Percentiles rank a stretch among this genome's conserved stretches.
phyloP scores from a whole-genome alignment of 2,888 invertebrate species.

The Hanleya hanleyi region DNA sequence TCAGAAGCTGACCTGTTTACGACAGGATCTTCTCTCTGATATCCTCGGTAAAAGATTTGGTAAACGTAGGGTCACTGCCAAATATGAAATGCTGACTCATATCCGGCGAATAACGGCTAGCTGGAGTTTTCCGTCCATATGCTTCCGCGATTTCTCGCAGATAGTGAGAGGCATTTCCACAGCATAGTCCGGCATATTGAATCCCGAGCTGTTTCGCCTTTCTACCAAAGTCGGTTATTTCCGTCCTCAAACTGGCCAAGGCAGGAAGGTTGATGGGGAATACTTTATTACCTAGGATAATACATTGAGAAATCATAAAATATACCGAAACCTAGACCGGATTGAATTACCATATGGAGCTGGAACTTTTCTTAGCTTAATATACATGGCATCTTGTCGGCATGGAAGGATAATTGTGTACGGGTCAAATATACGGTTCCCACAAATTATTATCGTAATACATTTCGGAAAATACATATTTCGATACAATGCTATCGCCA shows the following conservation, averaged over 20 bases:
- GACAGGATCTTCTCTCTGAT: not conserved
- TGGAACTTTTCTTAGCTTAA: conserved; percentile 25
- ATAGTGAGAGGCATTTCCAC: conserved; percentile 43
- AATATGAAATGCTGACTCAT: conserved; percentile 31
- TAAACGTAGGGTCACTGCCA: conserved; percentile 6
- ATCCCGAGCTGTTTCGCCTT: conserved; percentile 37
- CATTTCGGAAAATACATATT: too few species aligned
- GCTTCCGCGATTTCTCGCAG: conserved; percentile 42
- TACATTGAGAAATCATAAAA: too few species aligned
- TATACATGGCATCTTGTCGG: too few species aligned
- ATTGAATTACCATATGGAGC: conserved; percentile 37
- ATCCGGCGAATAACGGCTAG: conserved; percentile 32
- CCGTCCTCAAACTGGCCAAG: conserved; percentile 22
- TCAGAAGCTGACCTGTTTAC: too few species aligned
- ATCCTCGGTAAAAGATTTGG: not conserved
- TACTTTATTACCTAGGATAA: not conserved
- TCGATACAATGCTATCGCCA: too few species aligned
- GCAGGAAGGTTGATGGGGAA: conserved; percentile 25
- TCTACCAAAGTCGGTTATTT: conserved; percentile 36
- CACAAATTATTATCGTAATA: too few species aligned
- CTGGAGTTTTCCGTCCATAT: conserved; percentile 37
- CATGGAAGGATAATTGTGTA: too few species aligned
- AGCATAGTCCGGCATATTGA: conserved; percentile 48
- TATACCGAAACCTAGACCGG: too few species aligned
- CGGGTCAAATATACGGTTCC: too few species aligned